These are phyloP conservation scores for Gorsachius magnificus DNA, from an alignment of 2,797 vertebrate genomes.

Conservation along the genomic window DNA sequence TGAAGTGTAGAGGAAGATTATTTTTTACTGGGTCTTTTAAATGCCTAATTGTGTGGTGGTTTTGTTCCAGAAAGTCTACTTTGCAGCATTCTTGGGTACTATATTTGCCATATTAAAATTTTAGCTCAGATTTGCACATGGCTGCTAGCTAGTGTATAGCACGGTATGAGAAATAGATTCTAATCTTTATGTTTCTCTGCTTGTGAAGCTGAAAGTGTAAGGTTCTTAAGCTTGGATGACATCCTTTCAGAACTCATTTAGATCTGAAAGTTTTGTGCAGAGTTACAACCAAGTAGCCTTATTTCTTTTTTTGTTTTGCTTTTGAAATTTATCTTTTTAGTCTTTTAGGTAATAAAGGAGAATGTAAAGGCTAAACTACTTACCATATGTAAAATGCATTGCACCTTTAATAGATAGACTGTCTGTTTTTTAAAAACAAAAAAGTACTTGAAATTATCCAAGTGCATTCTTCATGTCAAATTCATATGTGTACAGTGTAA, in stretches of 20 bases:
- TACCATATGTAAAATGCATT: slow-evolving; percentile 81
- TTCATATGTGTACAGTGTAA: slow-evolving; percentile 14
- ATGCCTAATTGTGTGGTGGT: slow-evolving; percentile 22
- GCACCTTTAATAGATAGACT: slow-evolving; percentile 83
- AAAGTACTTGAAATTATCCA: slow-evolving; percentile 17
- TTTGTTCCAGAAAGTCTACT: slow-evolving; percentile 45
- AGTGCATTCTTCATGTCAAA: slow-evolving; percentile 36
- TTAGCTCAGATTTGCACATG: slow-evolving; percentile 25
- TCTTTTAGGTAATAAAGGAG: background rate
- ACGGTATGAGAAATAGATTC: slow-evolving; percentile 37
- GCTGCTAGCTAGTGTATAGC: slow-evolving; percentile 31
- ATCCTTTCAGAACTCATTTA: slow-evolving; percentile 35
- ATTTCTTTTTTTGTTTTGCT: slow-evolving; percentile 34
- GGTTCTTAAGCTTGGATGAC: slow-evolving; percentile 41
- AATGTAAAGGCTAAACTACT: slow-evolving; percentile 51
- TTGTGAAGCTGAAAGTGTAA: slow-evolving; percentile 28
- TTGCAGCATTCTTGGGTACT: slow-evolving; percentile 31
- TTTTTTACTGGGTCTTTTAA: slow-evolving; percentile 22
- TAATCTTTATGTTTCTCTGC: slow-evolving; percentile 25
- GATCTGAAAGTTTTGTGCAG: slow-evolving; percentile 50
- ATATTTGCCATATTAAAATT: slow-evolving; percentile 20
- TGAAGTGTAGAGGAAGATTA: slow-evolving; percentile 35
- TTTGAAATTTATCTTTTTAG: slow-evolving; percentile 14
- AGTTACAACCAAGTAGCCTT: background rate
- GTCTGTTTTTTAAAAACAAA: slow-evolving; percentile 5